Evolutionary conservation across 2,113 vertebrate species (phyloP).

Genomic region (Taxidea taxus): DNA sequence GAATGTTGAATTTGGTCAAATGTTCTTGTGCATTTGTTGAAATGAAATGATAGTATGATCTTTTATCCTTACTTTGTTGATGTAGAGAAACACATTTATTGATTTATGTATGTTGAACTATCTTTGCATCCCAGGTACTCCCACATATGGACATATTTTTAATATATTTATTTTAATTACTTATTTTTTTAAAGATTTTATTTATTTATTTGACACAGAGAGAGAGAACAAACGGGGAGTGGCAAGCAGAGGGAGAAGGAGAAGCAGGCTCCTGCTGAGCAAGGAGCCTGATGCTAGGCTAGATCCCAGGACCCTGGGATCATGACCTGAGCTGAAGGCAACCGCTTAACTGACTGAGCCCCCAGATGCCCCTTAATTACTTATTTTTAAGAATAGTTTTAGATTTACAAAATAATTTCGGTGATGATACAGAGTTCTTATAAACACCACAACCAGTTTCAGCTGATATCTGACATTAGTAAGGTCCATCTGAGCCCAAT

Average conservation of each 20-base stretch:
- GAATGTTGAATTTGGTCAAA: background rate
- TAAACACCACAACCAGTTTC: background rate
- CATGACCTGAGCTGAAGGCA: too few relatives aligned
- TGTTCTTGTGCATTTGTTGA: background rate
- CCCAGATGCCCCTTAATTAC: too few relatives aligned
- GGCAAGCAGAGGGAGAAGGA: too few relatives aligned
- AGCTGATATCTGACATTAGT: background rate
- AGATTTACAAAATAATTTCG: background rate
- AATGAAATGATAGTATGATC: background rate
- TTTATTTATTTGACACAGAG: too few relatives aligned
- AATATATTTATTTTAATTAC: background rate
- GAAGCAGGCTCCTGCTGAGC: too few relatives aligned
- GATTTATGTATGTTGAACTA: background rate
- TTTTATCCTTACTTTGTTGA: background rate
- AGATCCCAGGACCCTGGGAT: too few relatives aligned
- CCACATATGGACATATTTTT: background rate
- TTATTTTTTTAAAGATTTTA: background rate
- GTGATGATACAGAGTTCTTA: background rate
- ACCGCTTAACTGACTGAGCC: too few relatives aligned
- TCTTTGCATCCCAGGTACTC: background rate
- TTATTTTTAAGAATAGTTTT: background rate
- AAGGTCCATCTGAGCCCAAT: background rate
- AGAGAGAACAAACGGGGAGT: too few relatives aligned
- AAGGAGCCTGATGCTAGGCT: too few relatives aligned
- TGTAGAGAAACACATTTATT: background rate